These are phyloP conservation scores for Tragelaphus scriptus DNA, from an alignment of 2,113 vertebrate species.

Conservation along the genomic window DNA sequence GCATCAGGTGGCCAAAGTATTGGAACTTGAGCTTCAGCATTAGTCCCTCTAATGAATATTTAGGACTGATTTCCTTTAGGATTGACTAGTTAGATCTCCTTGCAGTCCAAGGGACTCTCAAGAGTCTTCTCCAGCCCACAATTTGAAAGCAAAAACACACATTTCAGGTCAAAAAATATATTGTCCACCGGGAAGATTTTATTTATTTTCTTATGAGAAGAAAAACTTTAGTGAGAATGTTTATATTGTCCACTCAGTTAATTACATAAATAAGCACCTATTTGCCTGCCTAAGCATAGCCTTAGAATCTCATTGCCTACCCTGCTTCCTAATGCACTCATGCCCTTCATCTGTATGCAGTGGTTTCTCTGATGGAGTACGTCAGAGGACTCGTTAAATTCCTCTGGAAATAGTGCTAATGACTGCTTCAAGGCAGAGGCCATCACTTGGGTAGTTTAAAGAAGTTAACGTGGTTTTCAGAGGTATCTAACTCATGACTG, in stretches of 20 bases:
- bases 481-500: not conserved
- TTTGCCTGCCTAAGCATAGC: conserved; percentile 27
- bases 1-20: not conserved
- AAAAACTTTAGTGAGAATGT: not conserved
- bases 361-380: not conserved
- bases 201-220: not conserved
- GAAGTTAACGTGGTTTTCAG: conserved; percentile 46
- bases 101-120: not conserved
- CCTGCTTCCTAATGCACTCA: not conserved
- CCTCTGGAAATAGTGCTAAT: not conserved
- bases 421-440: not conserved
- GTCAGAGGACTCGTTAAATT: not conserved
- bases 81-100: not conserved
- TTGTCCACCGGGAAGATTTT: not conserved
- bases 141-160: not conserved
- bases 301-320: not conserved
- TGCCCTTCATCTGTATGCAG: not conserved
- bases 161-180: not conserved
- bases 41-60: not conserved
- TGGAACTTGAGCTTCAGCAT: not conserved
- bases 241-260: not conserved
- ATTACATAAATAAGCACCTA: conserved; percentile 29
- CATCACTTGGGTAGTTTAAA: not conserved
- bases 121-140: not conserved
- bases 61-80: not conserved